These are phyloP conservation scores for Patella pellucida DNA, from an alignment of 2,888 invertebrate species.

Conservation along the genomic window DNA sequence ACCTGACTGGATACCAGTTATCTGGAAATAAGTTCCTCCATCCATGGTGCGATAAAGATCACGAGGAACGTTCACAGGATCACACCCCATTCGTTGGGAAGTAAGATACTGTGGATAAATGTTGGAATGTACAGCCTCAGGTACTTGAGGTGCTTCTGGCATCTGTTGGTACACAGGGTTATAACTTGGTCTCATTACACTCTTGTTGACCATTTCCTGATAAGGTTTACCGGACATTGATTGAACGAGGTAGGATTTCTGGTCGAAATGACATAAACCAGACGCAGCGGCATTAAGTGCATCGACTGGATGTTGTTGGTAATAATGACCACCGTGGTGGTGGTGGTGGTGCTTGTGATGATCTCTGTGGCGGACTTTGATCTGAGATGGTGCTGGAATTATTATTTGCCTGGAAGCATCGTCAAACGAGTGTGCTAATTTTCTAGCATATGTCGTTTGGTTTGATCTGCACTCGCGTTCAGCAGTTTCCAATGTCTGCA, in stretches of 20 bases:
- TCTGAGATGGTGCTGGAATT: background rate
- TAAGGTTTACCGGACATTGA: background rate
- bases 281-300: background rate
- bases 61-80: background rate
- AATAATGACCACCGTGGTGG: too few species aligned
- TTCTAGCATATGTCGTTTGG: background rate
- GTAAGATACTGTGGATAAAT: background rate
- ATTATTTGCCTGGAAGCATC: conserved; percentile 6
- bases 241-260: background rate
- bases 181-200: background rate
- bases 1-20: background rate
- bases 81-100: background rate
- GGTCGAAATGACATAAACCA: background rate
- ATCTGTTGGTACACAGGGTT: background rate
- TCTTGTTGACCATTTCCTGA: too few species aligned
- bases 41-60: background rate
- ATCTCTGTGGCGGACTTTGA: background rate
- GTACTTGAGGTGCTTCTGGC: background rate
- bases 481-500: background rate
- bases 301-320: too few species aligned
- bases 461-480: background rate
- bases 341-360: background rate
- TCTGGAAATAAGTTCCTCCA: background rate
- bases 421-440: background rate
- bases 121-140: background rate